Conservation (phyloP, 2,888 invertebrate genomes). For the Scaptomyza polygonia region DNA sequence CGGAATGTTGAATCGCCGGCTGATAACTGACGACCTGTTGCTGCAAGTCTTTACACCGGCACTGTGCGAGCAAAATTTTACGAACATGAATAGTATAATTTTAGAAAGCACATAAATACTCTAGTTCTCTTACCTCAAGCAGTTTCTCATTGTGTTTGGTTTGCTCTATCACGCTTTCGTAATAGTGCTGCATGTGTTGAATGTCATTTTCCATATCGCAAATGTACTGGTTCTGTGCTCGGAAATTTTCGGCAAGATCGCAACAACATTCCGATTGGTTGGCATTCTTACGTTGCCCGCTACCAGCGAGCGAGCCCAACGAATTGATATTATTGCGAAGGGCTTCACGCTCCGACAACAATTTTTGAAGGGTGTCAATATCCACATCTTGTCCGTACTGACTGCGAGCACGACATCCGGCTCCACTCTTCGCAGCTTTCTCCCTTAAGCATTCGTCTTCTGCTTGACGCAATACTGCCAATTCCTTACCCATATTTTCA, state of each 20-base stretch:
- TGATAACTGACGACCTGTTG: slow-evolving; percentile 59
- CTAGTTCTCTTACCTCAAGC: slow-evolving; percentile 47
- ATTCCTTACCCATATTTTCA: slow-evolving; percentile 70
- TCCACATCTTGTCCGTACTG: slow-evolving; percentile 48
- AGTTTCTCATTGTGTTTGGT: slow-evolving; percentile 62
- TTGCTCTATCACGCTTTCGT: slow-evolving; percentile 66
- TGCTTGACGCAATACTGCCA: slow-evolving; percentile 65
- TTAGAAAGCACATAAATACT: not conserved
- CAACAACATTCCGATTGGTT: slow-evolving; percentile 45
- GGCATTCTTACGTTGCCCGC: slow-evolving; percentile 40
- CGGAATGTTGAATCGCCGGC: slow-evolving; percentile 54
- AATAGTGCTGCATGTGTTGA: slow-evolving; percentile 72
- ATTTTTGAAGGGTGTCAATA: slow-evolving; percentile 61
- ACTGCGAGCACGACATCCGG: not conserved
- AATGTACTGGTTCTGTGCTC: slow-evolving; percentile 57
- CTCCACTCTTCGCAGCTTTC: not conserved
- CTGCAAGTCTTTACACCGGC: slow-evolving; percentile 62
- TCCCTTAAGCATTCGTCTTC: slow-evolving; percentile 63
- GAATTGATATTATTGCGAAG: slow-evolving; percentile 54
- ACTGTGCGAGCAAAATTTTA: slow-evolving; percentile 26
- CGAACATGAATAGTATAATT: not conserved
- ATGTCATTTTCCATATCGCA: slow-evolving; percentile 69
- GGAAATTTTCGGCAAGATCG: slow-evolving; percentile 48
- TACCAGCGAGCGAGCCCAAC: slow-evolving; percentile 37
- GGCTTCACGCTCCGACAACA: slow-evolving; percentile 75